phyloP scores from a whole-genome alignment of 2,797 vertebrate genomes.

The Salarias fasciatus region DNA sequence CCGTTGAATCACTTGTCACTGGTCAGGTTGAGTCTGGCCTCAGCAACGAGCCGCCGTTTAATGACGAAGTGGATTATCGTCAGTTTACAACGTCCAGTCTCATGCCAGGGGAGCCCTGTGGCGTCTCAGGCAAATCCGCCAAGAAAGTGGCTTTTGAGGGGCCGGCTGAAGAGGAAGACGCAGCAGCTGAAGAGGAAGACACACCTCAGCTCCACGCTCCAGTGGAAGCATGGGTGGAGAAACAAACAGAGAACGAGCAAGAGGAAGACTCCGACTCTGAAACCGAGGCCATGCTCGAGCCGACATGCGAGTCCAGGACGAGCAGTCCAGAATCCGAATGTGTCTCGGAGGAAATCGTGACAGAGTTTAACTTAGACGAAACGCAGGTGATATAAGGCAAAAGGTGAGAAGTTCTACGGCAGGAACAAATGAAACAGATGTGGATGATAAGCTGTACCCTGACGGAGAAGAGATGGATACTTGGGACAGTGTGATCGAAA shows the following conservation, averaged over 20 bases:
- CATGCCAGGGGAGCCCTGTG: conserved; percentile 20
- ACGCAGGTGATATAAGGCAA: conserved; percentile 12
- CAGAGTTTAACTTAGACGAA: conserved; percentile 16
- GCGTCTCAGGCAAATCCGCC: conserved; percentile 36
- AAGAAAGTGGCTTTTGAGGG: conserved; percentile 36
- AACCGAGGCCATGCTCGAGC: conserved; percentile 45
- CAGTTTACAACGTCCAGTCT: conserved; percentile 14
- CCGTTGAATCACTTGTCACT: conserved; percentile 29
- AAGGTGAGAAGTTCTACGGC: conserved; percentile 1
- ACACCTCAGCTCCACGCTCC: conserved; percentile 5
- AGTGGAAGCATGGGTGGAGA: conserved; percentile 28
- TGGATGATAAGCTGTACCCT: conserved; percentile 66
- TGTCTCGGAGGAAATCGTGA: conserved; percentile 39
- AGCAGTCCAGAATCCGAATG: conserved; percentile 46
- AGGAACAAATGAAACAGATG: conserved; percentile 14
- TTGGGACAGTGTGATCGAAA: conserved; percentile 75
- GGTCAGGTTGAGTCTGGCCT: conserved; percentile 39
- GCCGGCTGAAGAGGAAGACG: conserved; percentile 43
- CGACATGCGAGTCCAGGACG: conserved; percentile 44
- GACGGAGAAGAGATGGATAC: conserved; percentile 79
- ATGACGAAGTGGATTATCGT: conserved; percentile 10
- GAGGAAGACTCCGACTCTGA: conserved; percentile 63
- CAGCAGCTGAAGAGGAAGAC: conserved; percentile 47
- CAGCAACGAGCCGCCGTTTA: conserved; percentile 10
- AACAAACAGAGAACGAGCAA: conserved; percentile 10